Percentiles rank a stretch among this genome's conserved stretches.
These are phyloP conservation scores for Spodoptera littoralis DNA, from an alignment of 2,888 invertebrate genomes.

Conservation along the genomic window DNA sequence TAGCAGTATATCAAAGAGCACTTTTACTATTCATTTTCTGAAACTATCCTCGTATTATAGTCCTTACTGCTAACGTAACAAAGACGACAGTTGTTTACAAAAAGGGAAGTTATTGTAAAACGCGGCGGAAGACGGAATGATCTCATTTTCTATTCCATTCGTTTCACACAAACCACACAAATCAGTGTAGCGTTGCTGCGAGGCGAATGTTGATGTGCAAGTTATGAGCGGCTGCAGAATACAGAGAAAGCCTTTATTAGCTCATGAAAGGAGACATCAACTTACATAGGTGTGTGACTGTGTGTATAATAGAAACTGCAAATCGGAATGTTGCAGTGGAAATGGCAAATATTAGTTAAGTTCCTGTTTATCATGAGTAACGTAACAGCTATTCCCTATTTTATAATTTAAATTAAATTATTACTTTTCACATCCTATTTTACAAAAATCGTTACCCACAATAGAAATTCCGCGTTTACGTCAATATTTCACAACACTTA, in stretches of 20 bases:
- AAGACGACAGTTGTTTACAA: conserved; percentile 37
- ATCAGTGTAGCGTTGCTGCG: conserved; percentile 69
- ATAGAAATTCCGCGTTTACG: too few species aligned
- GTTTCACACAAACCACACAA: conserved; percentile 76
- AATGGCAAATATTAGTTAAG: too few species aligned
- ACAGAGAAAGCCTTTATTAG: conserved; percentile 1
- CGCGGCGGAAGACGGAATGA: conserved; percentile 69
- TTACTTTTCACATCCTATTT: too few species aligned
- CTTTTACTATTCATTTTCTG: conserved; percentile 16
- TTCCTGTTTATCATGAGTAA: too few species aligned
- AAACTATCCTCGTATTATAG: conserved; percentile 8
- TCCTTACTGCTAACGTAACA: conserved; percentile 24
- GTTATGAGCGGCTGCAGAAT: conserved; percentile 27
- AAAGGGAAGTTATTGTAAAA: conserved; percentile 59
- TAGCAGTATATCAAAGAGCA: conserved; percentile 33
- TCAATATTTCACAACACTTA: too few species aligned
- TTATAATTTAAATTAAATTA: too few species aligned
- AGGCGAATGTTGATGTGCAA: conserved; percentile 38
- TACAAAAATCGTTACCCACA: too few species aligned
- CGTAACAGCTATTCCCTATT: too few species aligned
- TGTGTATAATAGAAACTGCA: too few species aligned
- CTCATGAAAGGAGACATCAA: not conserved
- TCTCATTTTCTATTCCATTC: conserved; percentile 82
- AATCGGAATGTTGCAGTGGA: too few species aligned
- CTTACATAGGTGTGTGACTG: not conserved